Evolutionary conservation across 2,888 invertebrate genomes (phyloP), one percentile per base, ranked within the genome.

Genomic region (Amphipoea lucens): DNA sequence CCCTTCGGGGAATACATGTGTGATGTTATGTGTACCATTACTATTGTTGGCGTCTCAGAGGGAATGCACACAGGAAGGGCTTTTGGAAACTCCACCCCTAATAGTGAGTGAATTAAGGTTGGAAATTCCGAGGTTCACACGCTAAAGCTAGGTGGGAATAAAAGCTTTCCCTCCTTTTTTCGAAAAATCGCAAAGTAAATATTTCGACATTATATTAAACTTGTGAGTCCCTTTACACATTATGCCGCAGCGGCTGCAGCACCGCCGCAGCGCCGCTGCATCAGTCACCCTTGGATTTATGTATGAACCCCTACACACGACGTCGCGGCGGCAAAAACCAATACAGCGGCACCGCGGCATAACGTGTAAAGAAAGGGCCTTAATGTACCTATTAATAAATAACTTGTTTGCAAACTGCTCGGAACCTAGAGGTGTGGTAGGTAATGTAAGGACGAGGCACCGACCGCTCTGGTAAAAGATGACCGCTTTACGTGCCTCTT

Each of bases 401-500:
- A 75, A 81, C 65, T 72, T 48, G 74, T 72, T 84, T 81, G 29
- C 29, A n/a, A 74, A 71, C 54, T 70, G 17, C n/a, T 48, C 4
- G 7, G 42, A 45, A 36, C 57, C 71, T 72, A 79, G 80, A 51
- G 72, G 51, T 62, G 42, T 72, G 48, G 65, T 70, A 12, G 5
- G 51, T 54, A 67, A 36, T 71, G n/a, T 67, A 54, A 81, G 68
- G 63, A 51, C 75, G 67, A 45, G 70, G 17, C 70, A 40, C 29
- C 54, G 63, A 63, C 60, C 54, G 73, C 60, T 48, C 42, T 11
- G 20, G 45, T 51, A 68, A 63, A 29, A 20, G 60, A 54, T 86
- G 76, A 70, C 82, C 82, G 76, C 72, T 63, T 83, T 82, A 83
- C 82, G 76, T 83, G 83, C 68, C 14, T 51, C 68, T 3, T 60